These are phyloP conservation scores for Acanthornis magna DNA, from an alignment of 2,797 vertebrate genomes.

Conservation along the genomic window DNA sequence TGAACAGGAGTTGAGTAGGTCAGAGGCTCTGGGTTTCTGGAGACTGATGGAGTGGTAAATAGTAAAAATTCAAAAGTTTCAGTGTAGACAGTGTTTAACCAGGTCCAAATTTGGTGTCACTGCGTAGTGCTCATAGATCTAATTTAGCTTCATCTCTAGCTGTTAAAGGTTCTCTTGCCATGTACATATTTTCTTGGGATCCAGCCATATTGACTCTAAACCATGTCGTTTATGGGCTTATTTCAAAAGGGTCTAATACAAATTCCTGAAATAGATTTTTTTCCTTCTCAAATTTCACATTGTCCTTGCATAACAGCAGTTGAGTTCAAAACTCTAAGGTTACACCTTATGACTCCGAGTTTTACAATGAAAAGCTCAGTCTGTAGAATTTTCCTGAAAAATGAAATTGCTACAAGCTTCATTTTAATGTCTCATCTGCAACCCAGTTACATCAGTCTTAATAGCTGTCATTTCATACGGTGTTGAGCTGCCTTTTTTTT, in stretches of 20 bases:
- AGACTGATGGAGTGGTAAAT: background rate
- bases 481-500: background rate
- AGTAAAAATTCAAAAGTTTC: background rate
- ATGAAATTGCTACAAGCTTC: background rate
- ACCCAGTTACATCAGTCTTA: too few relatives aligned
- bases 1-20: background rate
- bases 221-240: background rate
- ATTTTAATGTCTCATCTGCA: background rate
- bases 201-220: background rate
- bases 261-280: background rate
- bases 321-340: background rate
- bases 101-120: background rate
- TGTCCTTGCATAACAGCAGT: background rate
- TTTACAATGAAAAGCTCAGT: background rate
- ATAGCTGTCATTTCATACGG: background rate
- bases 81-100: background rate
- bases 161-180: background rate
- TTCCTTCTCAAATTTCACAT: background rate
- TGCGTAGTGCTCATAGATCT: background rate
- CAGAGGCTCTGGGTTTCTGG: background rate
- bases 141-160: background rate
- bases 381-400: background rate
- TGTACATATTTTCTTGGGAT: background rate
- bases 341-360: background rate
- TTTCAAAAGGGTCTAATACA: background rate